phyloP scores from a whole-genome alignment of 2,888 invertebrate genomes.

The Drosophila nigricruria region DNA sequence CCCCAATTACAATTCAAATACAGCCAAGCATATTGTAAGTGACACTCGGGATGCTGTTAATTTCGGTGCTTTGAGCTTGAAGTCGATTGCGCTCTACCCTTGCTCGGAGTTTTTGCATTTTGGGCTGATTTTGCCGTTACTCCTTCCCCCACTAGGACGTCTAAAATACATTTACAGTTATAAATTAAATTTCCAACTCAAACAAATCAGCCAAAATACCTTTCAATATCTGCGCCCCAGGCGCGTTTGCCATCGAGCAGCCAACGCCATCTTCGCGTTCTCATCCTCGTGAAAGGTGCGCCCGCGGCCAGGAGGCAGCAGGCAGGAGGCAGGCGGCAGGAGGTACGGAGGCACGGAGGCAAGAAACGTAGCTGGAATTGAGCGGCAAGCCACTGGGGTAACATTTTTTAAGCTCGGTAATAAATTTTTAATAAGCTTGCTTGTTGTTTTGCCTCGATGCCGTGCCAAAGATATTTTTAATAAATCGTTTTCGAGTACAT shows the following conservation, averaged over 20 bases:
- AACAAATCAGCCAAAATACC: constrained; percentile 79
- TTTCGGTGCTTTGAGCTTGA: constrained; percentile 9
- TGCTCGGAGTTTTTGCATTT: constrained; percentile 5
- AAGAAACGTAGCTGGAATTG: constrained; percentile 31
- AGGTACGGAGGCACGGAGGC: constrained; percentile 6
- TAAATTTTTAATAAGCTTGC: constrained; percentile 81
- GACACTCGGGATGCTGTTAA: constrained; percentile 18
- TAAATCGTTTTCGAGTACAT: constrained; percentile 80
- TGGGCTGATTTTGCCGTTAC: background rate
- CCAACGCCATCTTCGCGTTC: constrained; percentile 15
- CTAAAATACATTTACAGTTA: constrained; percentile 73
- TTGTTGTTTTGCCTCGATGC: constrained; percentile 73
- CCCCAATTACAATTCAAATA: constrained; percentile 21
- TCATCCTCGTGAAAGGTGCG: constrained; percentile 39
- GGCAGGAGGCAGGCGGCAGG: constrained; percentile 16
- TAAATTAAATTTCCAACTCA: constrained; percentile 80
- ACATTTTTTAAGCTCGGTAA: constrained; percentile 80
- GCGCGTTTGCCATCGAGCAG: constrained; percentile 47
- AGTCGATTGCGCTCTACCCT: background rate
- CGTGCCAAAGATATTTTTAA: constrained; percentile 80
- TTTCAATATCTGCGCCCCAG: constrained; percentile 74
- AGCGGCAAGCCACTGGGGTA: constrained; percentile 66
- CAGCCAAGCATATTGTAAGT: constrained; percentile 12
- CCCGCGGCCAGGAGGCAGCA: constrained; percentile 29
- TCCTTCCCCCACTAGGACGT: background rate